A percentile compares a stretch with the other conserved stretches of the same genome.
Evolutionary conservation across 2,113 vertebrate genomes (phyloP).

Genomic region (Scomber scombrus): DNA sequence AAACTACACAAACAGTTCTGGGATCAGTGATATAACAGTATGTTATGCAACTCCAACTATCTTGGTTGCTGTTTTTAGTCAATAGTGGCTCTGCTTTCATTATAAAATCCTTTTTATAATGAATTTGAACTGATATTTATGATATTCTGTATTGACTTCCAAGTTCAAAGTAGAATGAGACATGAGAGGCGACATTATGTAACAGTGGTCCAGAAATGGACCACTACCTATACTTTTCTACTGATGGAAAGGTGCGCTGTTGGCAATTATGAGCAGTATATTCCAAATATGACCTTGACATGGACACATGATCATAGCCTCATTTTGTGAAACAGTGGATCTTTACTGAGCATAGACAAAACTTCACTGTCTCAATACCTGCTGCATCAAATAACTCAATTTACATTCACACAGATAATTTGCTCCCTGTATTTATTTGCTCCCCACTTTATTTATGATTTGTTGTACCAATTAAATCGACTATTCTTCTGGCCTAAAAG

Average conservation of each 20-base stretch:
- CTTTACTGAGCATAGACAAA: neutral
- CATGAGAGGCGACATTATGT: neutral
- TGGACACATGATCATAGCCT: neutral
- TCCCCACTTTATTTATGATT: constrained; percentile 48
- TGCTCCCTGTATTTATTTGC: constrained; percentile 51
- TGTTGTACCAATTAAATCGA: constrained; percentile 56
- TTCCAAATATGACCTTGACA: neutral
- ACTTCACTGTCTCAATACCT: neutral
- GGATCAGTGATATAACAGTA: too few species aligned
- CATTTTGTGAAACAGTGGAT: neutral
- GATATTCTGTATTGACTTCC: neutral
- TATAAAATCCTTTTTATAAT: neutral
- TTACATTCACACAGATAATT: constrained; percentile 43
- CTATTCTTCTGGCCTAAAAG: constrained; percentile 55
- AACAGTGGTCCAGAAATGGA: neutral
- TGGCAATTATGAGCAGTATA: neutral
- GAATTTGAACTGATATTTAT: neutral
- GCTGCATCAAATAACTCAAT: constrained; percentile 21
- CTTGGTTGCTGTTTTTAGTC: neutral
- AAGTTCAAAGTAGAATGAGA: neutral
- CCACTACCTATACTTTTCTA: neutral
- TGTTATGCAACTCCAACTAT: neutral
- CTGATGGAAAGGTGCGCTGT: neutral
- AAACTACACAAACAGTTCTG: too few species aligned
- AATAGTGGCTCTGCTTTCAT: neutral